Base-by-base conservation (phyloP, 2,888 invertebrate species). In the Augochlorella aurata region DNA sequence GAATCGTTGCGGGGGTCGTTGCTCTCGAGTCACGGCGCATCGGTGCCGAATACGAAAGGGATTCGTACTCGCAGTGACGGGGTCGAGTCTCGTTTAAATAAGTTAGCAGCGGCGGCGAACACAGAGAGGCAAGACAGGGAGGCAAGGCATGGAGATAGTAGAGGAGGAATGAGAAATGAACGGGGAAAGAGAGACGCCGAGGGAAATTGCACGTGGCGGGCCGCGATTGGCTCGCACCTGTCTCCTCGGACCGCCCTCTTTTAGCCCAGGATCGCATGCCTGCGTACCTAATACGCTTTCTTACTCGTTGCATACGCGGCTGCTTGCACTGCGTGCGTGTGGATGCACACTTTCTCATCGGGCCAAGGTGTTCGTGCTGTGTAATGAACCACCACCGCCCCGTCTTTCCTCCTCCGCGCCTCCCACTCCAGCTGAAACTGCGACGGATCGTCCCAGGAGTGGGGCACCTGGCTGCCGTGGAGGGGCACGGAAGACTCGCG, bases 211-310 rank as follows among this genome's bases (percentile, higher is more conserved):
- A 91, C 90, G 88, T 90, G 90, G 90, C 90, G 90, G 87, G 85
- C 85, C 89, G 88, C 89, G 91, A 93, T 93, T 93, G 93, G 93
- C 90, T 90, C 89, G 90, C 90, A 92, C 92, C 93, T 92, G 92
- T 90, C 90, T 91, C 83, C 89, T 90, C 90, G 92, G 92, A 90
- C 92, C 93, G 92, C 93, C 93, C 90, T 89, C 92, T 91, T 89
- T 89, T 89, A 87, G 85, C 88, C 47, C 90, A 85, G 89, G 87
- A 88, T 87, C 87, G 87, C 85, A 85, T 88, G 87, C 88, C 88
- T 88, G 88, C 86, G 85, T 87, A 88, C 87, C 85, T 87, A 90
- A 87, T 88, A 86, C 84, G 87, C 89, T 88, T 87, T 87, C 89
- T 89, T 87, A 84, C 87, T 87, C 85, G 84, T 84, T 86, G 82